Conservation (phyloP, 2,797 vertebrate species). For the Spea hammondii region DNA sequence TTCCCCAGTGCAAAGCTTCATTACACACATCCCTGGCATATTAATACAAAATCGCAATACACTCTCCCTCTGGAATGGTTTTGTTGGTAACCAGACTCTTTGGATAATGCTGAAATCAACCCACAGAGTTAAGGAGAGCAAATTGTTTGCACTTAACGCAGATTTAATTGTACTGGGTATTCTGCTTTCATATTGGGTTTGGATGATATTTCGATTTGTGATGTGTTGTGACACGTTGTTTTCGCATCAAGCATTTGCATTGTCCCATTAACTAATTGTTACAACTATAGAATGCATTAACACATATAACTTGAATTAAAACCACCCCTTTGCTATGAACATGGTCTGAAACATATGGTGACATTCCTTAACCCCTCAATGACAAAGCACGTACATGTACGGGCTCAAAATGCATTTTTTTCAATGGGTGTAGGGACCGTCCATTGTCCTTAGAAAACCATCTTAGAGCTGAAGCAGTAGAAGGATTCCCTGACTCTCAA, state of each 20-base stretch:
- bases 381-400: no score
- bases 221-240: no score
- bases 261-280: background rate
- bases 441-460: no score
- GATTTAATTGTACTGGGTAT: background rate
- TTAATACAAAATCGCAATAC: background rate
- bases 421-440: no score
- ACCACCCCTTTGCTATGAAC: no score
- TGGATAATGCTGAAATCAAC: background rate
- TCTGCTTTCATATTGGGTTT: no score
- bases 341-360: no score
- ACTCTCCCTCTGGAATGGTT: background rate
- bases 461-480: no score
- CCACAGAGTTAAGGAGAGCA: background rate
- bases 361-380: no score
- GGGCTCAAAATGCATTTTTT: no score
- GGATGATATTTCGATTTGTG: no score
- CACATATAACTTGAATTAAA: background rate
- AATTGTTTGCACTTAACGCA: background rate
- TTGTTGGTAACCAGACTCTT: conserved; percentile 4
- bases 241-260: background rate
- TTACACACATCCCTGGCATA: background rate
- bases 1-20: background rate
- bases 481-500: no score
- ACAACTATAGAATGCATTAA: background rate